Evolutionary conservation across 1,140 invertebrate species (phyloP), one percentile per base, ranked within the genome.

Genomic region (Hestina assimilis): DNA sequence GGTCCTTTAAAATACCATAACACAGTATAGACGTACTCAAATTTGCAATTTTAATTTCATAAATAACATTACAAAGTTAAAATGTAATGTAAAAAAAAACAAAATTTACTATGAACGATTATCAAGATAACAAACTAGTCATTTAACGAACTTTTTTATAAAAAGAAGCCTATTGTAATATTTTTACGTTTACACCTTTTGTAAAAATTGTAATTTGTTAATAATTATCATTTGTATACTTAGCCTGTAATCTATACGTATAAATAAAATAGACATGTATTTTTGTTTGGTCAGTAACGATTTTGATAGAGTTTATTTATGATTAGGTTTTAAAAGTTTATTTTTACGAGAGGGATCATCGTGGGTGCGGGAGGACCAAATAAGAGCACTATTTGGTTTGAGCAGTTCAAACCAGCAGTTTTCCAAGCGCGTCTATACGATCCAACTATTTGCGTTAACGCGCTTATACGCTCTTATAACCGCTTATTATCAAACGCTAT

Each of bases 141-240:
- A 20, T 42, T 24, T 31, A 29, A 47, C 43, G 43, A 47, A 33
- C 12, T 14, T 40, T 40, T 20, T 33, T 17, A 19, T 17, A 38
- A 38, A 38, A 38, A 38, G 19, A 38, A 47, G 33, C 29, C 19
- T 33, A 41, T 26, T 38, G 48, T 51, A 14, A 41, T 51, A 51
- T 33, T 33, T 51, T 28, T 14, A 28, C 21, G 14, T 51, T 41
- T 51, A 51, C 48, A 51, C 48, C 48, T 41, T 51, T 33, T 40
- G n/a, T 26, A 26, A 35, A 19, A 11, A 23, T 23, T 23, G 19
- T 41, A 20, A 51, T 14, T 51, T 28, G 11, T 17, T n/a, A 24
- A 28, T 17, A 20, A 23, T 19, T 24, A 11, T 28, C 14, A 14
- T 24, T 17, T 51, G 35, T 51, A 5, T 28, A 12, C 20, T 51